Conservation (phyloP, 2,797 vertebrate species). For the Lophotriccus pileatus region DNA sequence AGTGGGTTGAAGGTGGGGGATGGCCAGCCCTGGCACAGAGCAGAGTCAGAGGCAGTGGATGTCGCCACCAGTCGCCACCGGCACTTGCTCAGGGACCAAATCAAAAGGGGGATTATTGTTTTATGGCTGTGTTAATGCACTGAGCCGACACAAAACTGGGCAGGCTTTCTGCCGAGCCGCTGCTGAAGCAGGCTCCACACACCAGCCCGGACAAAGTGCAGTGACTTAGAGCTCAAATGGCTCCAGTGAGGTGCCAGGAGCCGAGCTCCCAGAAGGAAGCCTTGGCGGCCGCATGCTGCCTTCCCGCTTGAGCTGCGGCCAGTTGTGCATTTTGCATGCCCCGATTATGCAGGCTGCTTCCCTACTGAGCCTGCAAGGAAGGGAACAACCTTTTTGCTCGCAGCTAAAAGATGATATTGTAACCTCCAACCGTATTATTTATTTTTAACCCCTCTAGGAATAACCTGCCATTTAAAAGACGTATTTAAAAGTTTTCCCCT, state of each 20-base stretch:
- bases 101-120: slow-evolving; percentile 59
- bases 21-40: not conserved
- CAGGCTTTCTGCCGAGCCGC: slow-evolving; percentile 35
- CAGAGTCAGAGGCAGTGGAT: not conserved
- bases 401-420: slow-evolving; percentile 34
- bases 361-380: not conserved
- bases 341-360: not conserved
- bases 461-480: slow-evolving; percentile 50
- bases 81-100: slow-evolving; percentile 24
- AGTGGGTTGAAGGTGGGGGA: not conserved
- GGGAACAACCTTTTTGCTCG: not conserved
- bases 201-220: slow-evolving; percentile 2
- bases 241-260: slow-evolving; percentile 54
- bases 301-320: slow-evolving; percentile 41
- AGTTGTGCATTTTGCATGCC: slow-evolving; percentile 40
- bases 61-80: not conserved
- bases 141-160: slow-evolving; percentile 41
- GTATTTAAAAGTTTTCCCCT: slow-evolving; percentile 30
- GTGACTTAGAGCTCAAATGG: slow-evolving; percentile 54
- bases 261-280: slow-evolving; percentile 48
- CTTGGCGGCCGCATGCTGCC: not conserved
- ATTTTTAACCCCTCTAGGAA: slow-evolving; percentile 54
- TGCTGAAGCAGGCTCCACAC: not conserved
- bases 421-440: slow-evolving; percentile 28
- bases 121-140: slow-evolving; percentile 46